A percentile compares a stretch with the other conserved stretches of the same genome.
Conservation (phyloP, 2,888 invertebrate species). For the Acrocyrtus sp. region DNA sequence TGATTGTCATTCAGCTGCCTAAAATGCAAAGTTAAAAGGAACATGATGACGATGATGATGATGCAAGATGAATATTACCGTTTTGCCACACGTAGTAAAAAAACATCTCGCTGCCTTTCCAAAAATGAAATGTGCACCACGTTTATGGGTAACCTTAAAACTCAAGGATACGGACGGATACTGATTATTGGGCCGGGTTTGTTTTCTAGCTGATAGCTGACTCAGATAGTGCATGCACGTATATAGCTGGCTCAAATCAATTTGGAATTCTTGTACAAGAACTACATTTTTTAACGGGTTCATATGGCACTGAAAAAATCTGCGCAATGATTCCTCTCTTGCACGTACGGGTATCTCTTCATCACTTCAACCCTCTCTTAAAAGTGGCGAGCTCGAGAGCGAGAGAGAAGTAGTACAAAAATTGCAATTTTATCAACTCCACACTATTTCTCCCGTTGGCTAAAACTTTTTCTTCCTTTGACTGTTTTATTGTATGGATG, state of each 20-base stretch:
- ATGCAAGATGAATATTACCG: too few relatives aligned
- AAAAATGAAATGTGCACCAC: slow-evolving; percentile 27
- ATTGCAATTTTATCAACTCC: too few relatives aligned
- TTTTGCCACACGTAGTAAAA: too few relatives aligned
- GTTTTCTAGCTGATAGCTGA: background rate
- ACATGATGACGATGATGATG: slow-evolving; percentile 1
- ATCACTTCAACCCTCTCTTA: too few relatives aligned
- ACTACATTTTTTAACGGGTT: too few relatives aligned
- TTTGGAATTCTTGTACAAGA: background rate
- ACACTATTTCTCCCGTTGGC: background rate
- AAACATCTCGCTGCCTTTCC: slow-evolving; percentile 20
- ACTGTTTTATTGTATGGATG: too few relatives aligned
- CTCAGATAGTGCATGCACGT: background rate
- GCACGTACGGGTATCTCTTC: too few relatives aligned
- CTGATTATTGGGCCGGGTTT: slow-evolving; percentile 38
- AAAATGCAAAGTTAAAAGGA: slow-evolving; percentile 8
- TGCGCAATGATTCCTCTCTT: too few relatives aligned
- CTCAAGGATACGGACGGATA: slow-evolving; percentile 49
- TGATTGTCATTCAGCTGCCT: slow-evolving; percentile 7
- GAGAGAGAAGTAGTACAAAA: too few relatives aligned
- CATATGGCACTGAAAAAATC: too few relatives aligned
- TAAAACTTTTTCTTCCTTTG: background rate
- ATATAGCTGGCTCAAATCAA: background rate
- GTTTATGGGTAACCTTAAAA: slow-evolving; percentile 35
- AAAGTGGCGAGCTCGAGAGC: too few relatives aligned